Evolutionary conservation across 2,888 invertebrate species (phyloP).

Genomic region (Hoplodrina ambigua): DNA sequence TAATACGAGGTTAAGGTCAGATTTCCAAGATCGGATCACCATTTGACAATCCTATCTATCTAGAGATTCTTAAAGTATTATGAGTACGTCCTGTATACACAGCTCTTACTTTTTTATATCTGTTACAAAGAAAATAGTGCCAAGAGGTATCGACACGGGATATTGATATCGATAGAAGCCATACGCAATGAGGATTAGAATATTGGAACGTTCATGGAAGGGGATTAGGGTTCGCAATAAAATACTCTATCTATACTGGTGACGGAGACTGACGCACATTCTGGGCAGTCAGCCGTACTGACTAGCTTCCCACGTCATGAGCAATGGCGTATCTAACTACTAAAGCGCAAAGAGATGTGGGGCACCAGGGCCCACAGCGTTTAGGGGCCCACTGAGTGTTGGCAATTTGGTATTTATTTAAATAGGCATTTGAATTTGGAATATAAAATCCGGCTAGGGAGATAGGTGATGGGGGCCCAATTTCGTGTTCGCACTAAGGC

Average conservation of each 20-base stretch:
- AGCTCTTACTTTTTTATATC: constrained; percentile 3
- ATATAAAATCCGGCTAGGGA: no score
- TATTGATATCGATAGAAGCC: constrained; percentile 32
- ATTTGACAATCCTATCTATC: background rate
- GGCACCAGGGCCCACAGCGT: no score
- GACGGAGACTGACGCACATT: background rate
- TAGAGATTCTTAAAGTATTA: no score
- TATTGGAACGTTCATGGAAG: constrained; percentile 20
- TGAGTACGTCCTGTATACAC: constrained; percentile 1
- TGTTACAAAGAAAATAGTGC: background rate
- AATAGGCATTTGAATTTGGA: no score
- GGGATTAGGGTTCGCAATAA: constrained; percentile 12
- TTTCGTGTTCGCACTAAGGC: no score
- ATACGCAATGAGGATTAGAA: constrained; percentile 20
- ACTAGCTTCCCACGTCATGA: background rate
- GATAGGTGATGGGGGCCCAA: no score
- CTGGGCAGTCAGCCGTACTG: background rate
- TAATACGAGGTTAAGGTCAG: constrained; percentile 13
- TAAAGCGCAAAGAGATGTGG: no score
- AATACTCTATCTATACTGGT: background rate
- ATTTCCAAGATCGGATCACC: constrained; percentile 1
- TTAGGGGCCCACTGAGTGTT: no score
- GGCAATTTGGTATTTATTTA: no score
- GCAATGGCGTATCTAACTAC: background rate
- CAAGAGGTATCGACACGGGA: constrained; percentile 20